Evolutionary conservation across 2,888 invertebrate species (phyloP), one percentile per base, ranked within the genome.

Genomic region (Dastarcus helophoroides): DNA sequence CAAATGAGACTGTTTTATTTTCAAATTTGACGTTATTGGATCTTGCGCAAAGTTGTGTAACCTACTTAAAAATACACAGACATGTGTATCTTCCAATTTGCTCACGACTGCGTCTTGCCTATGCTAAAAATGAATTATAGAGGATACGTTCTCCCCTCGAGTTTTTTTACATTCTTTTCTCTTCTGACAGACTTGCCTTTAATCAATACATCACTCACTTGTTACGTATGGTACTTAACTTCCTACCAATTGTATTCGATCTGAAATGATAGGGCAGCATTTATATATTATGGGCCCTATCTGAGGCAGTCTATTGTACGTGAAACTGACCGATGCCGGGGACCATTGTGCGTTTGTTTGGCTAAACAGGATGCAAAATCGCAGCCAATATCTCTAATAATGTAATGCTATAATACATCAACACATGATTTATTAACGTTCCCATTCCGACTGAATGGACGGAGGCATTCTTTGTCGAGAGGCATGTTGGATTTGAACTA

Each of bases 371-470:
- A 55, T 55, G 55, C 53, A 48, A 53, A 54, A 55, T 52, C 48
- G 53, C 48, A 52, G 53, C 53, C 52, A 54, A 56, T 55, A 53
- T 49, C 51, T 45, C 48, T 53, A 54, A 55, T 54, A 54, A 51
- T 47, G 54, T 54, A 54, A 56, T 54, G 46, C 48, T 39, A n/a
- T n/a, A n/a, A n/a, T 40, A 43, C 43, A 46, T 43, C 42, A 50
- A 50, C 53, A 53, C 55, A 58, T 58, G 57, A 57, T 57, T 56
- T 56, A 57, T 56, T 50, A 50, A 44, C 46, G 47, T 47, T 36
- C 39, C 42, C 35, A 43, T 39, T 28, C 22, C 3, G 29, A 27
- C 34, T 31, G 27, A 32, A 37, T 37, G 10, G 7, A 24, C 6
- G 31, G 32, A 7, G 8, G 31, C 32, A 34, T 39, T 38, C 27